A percentile compares a stretch with the other conserved stretches of the same genome.
Conservation (phyloP, 1,140 invertebrate genomes). For the Ceratoteleas bidentatus region DNA sequence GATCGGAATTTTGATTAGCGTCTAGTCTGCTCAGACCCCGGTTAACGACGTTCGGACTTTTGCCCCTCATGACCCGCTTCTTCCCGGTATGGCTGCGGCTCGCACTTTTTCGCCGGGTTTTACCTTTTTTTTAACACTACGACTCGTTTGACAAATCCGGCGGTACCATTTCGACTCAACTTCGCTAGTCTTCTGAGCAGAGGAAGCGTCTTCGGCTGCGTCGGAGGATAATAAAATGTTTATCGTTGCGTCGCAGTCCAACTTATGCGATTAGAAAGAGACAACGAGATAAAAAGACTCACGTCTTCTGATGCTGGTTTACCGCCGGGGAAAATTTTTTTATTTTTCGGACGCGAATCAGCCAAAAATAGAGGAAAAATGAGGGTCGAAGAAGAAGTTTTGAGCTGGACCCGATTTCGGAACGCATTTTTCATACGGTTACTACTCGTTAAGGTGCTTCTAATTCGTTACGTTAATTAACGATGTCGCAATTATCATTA, state of each 20-base stretch:
- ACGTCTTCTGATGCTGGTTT: too few relatives aligned
- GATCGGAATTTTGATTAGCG: too few relatives aligned
- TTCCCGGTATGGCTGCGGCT: constrained; percentile 7
- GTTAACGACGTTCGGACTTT: not conserved
- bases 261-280: not conserved
- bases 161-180: constrained; percentile 5
- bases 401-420: constrained; percentile 24
- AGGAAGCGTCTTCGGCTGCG: too few relatives aligned
- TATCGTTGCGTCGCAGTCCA: not conserved
- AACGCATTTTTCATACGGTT: constrained; percentile 61
- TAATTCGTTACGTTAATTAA: constrained; percentile 75
- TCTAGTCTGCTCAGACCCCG: too few relatives aligned
- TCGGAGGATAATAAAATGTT: too few relatives aligned
- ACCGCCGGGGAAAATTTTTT: too few relatives aligned
- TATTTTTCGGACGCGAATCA: not conserved
- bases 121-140: not conserved
- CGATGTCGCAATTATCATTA: constrained; percentile 67
- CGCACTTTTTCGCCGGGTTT: not conserved
- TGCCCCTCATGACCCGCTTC: not conserved
- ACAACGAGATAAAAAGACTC: too few relatives aligned
- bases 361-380: not conserved
- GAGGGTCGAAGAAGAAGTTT: not conserved
- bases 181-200: constrained; percentile 24
- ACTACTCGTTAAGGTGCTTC: constrained; percentile 76
- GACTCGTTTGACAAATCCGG: not conserved